Conservation (phyloP, 35 echinoderm and acorn worm species). For the Lytechinus variegatus region DNA sequence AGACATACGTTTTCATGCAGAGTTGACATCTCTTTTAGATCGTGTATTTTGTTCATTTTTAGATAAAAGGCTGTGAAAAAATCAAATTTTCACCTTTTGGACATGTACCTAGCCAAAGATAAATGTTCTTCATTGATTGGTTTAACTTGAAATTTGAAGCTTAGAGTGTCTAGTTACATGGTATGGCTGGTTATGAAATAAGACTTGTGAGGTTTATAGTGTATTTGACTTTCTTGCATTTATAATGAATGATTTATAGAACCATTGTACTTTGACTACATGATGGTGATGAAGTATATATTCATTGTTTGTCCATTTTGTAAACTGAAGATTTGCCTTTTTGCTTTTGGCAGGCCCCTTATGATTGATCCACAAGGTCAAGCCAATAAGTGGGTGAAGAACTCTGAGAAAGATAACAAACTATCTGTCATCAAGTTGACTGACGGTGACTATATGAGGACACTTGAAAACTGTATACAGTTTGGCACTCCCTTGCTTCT, state of each 20-base stretch:
- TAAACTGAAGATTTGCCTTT: background rate
- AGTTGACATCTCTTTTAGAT: too few relatives aligned
- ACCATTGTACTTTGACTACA: background rate
- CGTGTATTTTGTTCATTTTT: too few relatives aligned
- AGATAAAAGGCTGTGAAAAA: too few relatives aligned
- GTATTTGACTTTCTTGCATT: background rate
- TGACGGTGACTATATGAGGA: conserved; percentile 98
- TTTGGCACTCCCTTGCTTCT: conserved; percentile 95
- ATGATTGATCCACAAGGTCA: conserved; percentile 99
- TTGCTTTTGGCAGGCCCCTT: conserved; percentile 71
- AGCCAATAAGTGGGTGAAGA: conserved; percentile 99
- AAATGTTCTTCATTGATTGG: too few relatives aligned
- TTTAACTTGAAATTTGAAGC: too few relatives aligned
- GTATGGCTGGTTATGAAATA: too few relatives aligned
- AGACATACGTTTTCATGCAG: too few relatives aligned
- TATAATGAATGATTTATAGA: background rate
- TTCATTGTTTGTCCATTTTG: background rate
- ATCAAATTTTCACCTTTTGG: too few relatives aligned
- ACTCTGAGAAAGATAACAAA: conserved; percentile 98
- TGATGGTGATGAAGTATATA: background rate
- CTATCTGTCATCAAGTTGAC: conserved; percentile 97
- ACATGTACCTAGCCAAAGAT: too few relatives aligned
- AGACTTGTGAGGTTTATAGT: too few relatives aligned
- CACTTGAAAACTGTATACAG: conserved; percentile 95
- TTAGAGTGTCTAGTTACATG: too few relatives aligned